Evolutionary conservation across 2,113 vertebrate species (phyloP).

Genomic region (Cochlearius cochlearius): DNA sequence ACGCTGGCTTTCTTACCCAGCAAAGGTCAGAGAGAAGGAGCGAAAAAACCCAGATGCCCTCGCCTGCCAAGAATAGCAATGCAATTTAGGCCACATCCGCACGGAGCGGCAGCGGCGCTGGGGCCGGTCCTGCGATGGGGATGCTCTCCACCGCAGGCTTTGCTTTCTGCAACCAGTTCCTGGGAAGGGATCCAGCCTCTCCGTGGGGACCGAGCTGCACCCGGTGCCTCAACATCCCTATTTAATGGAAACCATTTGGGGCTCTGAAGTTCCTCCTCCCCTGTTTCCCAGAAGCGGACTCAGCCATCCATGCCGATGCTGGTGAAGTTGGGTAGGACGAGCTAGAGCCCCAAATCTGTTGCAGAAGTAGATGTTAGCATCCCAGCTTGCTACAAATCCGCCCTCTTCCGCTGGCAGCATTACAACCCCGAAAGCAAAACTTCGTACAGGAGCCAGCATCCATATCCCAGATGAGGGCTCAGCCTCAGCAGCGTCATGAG

Average conservation of each 20-base stretch:
- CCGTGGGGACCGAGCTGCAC: accelerated
- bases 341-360: background rate
- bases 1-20: background rate
- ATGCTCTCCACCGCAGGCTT: background rate
- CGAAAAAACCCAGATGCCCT: background rate
- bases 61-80: background rate
- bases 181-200: background rate
- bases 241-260: background rate
- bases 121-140: accelerated
- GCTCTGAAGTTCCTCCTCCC: background rate
- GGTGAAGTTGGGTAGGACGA: background rate
- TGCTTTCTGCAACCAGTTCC: background rate
- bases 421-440: accelerated
- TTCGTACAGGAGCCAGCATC: background rate
- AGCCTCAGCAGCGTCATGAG: background rate
- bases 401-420: background rate
- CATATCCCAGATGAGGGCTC: background rate
- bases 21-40: background rate
- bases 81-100: conserved; percentile 1
- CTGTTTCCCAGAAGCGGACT: accelerated
- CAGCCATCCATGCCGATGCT: background rate
- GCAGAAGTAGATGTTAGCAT: background rate
- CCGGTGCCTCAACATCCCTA: accelerated
- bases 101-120: accelerated
- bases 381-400: background rate